Percentiles rank a stretch among this genome's conserved stretches.
phyloP scores from a whole-genome alignment of 2,797 vertebrate species.

The Oophaga sylvatica region DNA sequence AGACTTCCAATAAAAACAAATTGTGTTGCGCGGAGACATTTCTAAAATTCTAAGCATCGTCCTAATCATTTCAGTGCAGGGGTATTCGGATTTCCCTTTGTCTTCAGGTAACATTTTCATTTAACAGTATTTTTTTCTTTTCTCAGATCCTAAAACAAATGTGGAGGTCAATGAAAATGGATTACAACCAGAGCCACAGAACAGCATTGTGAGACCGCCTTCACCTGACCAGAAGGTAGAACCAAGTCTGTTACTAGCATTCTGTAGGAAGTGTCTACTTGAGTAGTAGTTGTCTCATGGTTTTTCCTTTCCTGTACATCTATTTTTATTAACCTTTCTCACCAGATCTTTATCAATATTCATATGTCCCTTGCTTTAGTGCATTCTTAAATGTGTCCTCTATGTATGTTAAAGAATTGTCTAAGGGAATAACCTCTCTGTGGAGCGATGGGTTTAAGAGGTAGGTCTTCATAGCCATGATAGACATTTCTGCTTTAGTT shows the following conservation, averaged over 20 bases:
- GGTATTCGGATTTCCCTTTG: neutral
- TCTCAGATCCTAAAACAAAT: conserved; percentile 19
- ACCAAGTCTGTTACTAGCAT: neutral
- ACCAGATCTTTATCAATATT: neutral
- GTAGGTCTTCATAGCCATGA: too few species aligned
- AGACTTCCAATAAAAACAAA: neutral
- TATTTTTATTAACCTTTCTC: neutral
- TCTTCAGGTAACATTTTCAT: neutral
- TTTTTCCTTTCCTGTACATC: neutral
- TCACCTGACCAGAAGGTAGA: conserved; percentile 60
- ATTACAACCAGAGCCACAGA: conserved; percentile 40
- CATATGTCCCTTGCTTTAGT: neutral
- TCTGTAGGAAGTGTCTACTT: neutral
- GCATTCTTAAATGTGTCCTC: neutral
- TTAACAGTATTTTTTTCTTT: neutral
- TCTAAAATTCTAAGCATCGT: neutral
- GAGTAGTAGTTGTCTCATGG: neutral
- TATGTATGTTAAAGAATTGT: too few species aligned
- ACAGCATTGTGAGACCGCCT: neutral
- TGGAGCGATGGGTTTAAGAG: too few species aligned
- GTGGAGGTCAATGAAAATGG: conserved; percentile 55
- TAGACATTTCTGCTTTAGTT: too few species aligned
- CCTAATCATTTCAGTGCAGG: neutral
- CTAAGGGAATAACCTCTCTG: too few species aligned
- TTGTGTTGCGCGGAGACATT: neutral